Conservation (phyloP, 2,113 vertebrate genomes). For the Stercorarius parasiticus region DNA sequence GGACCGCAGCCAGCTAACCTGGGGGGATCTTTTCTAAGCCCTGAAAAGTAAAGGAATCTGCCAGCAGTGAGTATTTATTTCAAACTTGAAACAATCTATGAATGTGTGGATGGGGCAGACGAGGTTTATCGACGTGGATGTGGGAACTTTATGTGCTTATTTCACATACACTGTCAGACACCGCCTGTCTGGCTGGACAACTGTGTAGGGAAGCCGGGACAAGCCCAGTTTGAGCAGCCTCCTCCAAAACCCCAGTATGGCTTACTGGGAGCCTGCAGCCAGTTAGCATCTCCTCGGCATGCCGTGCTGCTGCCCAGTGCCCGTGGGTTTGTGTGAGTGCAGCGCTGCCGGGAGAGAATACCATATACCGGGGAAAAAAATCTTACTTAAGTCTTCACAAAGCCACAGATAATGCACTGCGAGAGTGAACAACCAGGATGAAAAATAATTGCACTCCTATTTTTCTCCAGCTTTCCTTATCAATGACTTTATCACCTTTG, state of each 20-base stretch:
- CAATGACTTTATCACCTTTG: constrained; percentile 57
- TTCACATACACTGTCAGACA: fast-evolving
- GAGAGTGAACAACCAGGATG: constrained; percentile 45
- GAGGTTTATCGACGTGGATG: not conserved
- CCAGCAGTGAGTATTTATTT: not conserved
- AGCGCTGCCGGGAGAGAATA: not conserved
- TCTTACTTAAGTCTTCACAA: constrained; percentile 44
- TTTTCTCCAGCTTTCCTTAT: constrained; percentile 58
- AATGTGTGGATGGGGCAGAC: not conserved
- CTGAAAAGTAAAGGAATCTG: not conserved
- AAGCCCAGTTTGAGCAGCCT: not conserved
- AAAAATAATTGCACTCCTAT: constrained; percentile 60
- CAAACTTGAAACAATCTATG: not conserved
- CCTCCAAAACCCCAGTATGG: not conserved
- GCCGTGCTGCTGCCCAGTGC: not conserved
- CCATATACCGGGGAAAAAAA: not conserved
- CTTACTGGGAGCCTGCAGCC: not conserved
- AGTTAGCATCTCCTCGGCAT: fast-evolving
- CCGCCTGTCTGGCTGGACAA: not conserved
- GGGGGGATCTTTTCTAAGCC: not conserved
- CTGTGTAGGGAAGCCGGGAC: not conserved
- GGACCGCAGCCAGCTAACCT: not conserved
- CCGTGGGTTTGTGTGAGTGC: not conserved
- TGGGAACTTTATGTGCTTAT: not conserved
- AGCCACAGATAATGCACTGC: constrained; percentile 42